Evolutionary conservation across 2,797 vertebrate genomes (phyloP), one percentile per base, ranked within the genome.

Genomic region (Pipistrellus pipistrellus): DNA sequence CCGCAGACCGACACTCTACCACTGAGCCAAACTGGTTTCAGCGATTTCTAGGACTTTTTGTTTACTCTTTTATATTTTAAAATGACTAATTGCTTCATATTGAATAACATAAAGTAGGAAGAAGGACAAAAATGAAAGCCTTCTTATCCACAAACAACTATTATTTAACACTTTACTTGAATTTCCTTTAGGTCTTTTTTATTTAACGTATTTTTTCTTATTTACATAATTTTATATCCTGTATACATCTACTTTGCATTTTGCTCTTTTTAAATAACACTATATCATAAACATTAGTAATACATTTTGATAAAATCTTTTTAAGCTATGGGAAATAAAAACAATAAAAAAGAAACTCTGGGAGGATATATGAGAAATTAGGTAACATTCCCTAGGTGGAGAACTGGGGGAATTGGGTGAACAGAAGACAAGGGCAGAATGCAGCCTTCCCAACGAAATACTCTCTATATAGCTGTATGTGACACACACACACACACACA

Each of bases 41-140:
- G 38, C 38, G 64, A 51, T 55, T 62, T 84, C 38, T 44, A 5
- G 11, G 30, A 11, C 17, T 30, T 88, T 30, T 76, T 57, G 12
- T 59, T 85, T 72, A 66, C 27, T 38, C 55, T 87, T 78, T 69
- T 38, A 51, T 75, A 94, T 69, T 90, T 76, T 51, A 53, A 81
- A 57, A 88, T 25, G 44, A n/a, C 27, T 81, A 48, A 76, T 51
- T 18, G 59, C 32, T 59, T 57, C 44, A 23, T 17, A 73, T 80
- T 77, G 1, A 83, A 48, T 92, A 87, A 64, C 32, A 21, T 78
- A 35, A 30, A 15, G 38, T 48, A 35, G 1, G 59, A 69, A 20
- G 32, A 48, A 75, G 30, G n/a, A n/a, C 25, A 75, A 94, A 64
- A 55, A 18, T 85, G 2, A 38, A 59, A 48, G 18, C 71, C 68